Base-by-base conservation (phyloP, 1,140 invertebrate genomes). In the Bombus vancouverensis region DNA sequence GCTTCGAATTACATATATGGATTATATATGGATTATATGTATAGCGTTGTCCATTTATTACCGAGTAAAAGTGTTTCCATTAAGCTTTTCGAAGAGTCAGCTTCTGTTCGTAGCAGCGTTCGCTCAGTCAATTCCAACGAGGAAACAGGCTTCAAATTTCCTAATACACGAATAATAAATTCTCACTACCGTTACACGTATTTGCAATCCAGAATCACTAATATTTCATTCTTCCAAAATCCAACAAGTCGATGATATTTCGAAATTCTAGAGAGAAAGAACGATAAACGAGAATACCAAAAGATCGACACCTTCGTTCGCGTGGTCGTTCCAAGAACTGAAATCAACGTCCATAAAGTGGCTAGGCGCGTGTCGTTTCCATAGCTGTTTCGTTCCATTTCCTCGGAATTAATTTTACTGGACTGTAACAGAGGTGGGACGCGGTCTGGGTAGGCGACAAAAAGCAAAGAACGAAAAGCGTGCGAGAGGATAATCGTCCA, bases 401-500 rank as follows among this genome's bases (percentile, higher is more conserved):
- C 77, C 77, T 47, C 78, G 78, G 53, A 80, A 80, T 70, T 70
- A 47, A 70, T 70, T 70, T 70, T 18, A 39, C 39, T 44, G 22
- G 44, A 1, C 9, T 3, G 1, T 42, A 13, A 77, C 3, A 70
- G 78, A 34, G 12, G 25, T n/a, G 66, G 13, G 39, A 37, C n/a
- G 0, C 6, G 72, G 6, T 8, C 3, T 44, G 8, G 42, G 3
- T 0, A n/a, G 1, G 10, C n/a, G 75, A 18, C 53, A 53, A 80
- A 80, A 85, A 85, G 6, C 39, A 1, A 25, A 28, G 47, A 57
- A 84, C 83, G 76, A 47, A 71, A 84, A 79, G 65, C 82, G 65
- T 47, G 82, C 42, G n/a, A 25, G 83, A 53, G 77, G 32, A 80
- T 79, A 85, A 85, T 85, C 66, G 83, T 72, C 83, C 83, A 85